Conservation (phyloP, 2,113 vertebrate species). For the Perca fluviatilis region DNA sequence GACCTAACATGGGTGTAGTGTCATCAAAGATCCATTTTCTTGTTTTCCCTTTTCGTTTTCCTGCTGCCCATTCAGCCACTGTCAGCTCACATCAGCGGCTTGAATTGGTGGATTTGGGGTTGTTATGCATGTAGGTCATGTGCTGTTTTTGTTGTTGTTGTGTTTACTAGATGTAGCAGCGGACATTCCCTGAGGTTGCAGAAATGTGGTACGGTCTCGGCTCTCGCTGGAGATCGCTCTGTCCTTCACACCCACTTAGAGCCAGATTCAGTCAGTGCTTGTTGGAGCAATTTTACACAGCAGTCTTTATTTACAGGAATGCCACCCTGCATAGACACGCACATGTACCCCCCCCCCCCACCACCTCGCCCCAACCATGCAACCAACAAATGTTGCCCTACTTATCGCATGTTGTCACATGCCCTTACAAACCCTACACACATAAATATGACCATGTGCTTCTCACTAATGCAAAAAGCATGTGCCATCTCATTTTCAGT, state of each 20-base stretch:
- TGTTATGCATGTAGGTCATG: conserved; percentile 68
- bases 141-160: conserved; percentile 19
- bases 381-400: conserved; percentile 1
- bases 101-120: conserved; percentile 27
- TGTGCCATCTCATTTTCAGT: neutral
- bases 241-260: conserved; percentile 73
- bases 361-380: neutral
- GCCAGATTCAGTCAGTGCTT: conserved; percentile 51
- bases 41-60: conserved; percentile 32
- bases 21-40: conserved; percentile 25
- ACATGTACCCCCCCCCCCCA: no score
- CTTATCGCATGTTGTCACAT: neutral
- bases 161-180: conserved; percentile 40
- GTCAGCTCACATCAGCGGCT: conserved; percentile 52
- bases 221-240: conserved; percentile 39
- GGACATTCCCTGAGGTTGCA: conserved; percentile 69
- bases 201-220: conserved; percentile 45
- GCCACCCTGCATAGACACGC: neutral
- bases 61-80: conserved; percentile 33
- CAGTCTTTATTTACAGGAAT: conserved; percentile 57
- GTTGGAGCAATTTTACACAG: conserved; percentile 52
- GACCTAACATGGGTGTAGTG: conserved; percentile 13
- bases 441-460: neutral
- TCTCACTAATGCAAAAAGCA: neutral
- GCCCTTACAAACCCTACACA: no score